Evolutionary conservation across 2,888 invertebrate species (phyloP).

Genomic region (Boloria selene): DNA sequence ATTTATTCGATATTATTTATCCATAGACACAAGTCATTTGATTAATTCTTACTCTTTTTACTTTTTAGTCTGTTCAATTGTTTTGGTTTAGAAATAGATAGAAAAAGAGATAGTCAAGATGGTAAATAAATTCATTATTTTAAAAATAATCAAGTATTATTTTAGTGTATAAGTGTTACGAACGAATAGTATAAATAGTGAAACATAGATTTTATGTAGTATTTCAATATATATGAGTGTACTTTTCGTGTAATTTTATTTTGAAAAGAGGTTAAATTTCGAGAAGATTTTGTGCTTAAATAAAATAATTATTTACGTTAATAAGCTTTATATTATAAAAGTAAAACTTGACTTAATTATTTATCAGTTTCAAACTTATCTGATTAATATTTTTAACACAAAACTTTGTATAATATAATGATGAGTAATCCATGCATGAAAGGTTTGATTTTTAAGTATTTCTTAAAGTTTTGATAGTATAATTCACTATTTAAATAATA

Average conservation of each 20-base stretch:
- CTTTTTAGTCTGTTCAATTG: slow-evolving; percentile 36
- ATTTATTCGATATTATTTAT: neutral
- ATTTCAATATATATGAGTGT: slow-evolving; percentile 48
- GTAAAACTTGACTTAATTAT: too few species aligned
- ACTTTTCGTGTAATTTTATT: slow-evolving; percentile 18
- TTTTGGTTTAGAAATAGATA: slow-evolving; percentile 49
- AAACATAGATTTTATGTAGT: slow-evolving; percentile 43
- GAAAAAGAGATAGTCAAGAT: slow-evolving; percentile 57
- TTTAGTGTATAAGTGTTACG: slow-evolving; percentile 17
- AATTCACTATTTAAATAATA: neutral
- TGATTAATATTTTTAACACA: neutral
- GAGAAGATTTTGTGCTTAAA: slow-evolving; percentile 9
- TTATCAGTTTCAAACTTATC: too few species aligned
- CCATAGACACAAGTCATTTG: slow-evolving; percentile 33
- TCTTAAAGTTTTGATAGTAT: neutral
- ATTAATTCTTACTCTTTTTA: slow-evolving; percentile 24
- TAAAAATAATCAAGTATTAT: slow-evolving; percentile 51
- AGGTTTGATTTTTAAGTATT: slow-evolving; percentile 1
- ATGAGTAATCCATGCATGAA: slow-evolving; percentile 14
- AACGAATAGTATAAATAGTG: slow-evolving; percentile 21
- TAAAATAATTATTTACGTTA: neutral
- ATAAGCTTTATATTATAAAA: too few species aligned
- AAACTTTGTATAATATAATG: neutral
- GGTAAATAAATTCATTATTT: slow-evolving; percentile 68
- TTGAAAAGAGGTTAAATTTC: slow-evolving; percentile 27